Percentiles rank a stretch among this genome's conserved stretches.
Conservation (phyloP, 2,113 vertebrate genomes). For the Rhea pennata region DNA sequence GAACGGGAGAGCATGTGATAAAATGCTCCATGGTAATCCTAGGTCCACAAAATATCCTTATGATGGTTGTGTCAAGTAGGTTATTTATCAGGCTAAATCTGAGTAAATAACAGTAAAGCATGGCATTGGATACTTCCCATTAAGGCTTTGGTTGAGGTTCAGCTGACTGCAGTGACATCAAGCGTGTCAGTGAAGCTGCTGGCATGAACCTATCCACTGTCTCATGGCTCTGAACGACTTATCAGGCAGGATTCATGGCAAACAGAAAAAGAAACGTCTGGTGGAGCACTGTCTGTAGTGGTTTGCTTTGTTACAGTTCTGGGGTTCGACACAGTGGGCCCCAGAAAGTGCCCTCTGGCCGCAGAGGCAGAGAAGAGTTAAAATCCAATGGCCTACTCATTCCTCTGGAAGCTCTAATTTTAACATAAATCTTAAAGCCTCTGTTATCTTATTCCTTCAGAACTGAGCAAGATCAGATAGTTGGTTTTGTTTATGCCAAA, state of each 20-base stretch:
- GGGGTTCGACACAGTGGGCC: not conserved
- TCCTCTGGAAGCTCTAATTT: not conserved
- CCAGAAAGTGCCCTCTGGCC: not conserved
- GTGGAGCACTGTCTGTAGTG: not conserved
- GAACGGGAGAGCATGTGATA: not conserved
- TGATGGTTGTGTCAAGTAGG: accelerated
- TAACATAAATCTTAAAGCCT: not conserved
- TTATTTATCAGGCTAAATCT: not conserved
- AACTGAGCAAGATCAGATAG: not conserved
- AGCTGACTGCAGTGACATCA: accelerated
- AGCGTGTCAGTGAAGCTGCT: not conserved
- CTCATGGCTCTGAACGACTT: not conserved
- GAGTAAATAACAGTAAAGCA: not conserved
- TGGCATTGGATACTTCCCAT: not conserved
- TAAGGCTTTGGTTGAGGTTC: not conserved
- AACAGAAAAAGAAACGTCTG: not conserved
- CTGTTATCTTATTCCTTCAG: not conserved
- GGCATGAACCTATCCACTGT: not conserved
- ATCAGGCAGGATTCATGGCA: accelerated
- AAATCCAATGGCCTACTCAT: not conserved
- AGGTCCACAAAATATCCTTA: not conserved
- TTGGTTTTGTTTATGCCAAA: not conserved
- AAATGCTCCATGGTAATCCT: not conserved
- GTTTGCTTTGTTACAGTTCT: not conserved
- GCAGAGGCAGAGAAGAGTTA: not conserved